Conservation (phyloP, 2,888 invertebrate genomes). For the Lithophane semibrunnea region DNA sequence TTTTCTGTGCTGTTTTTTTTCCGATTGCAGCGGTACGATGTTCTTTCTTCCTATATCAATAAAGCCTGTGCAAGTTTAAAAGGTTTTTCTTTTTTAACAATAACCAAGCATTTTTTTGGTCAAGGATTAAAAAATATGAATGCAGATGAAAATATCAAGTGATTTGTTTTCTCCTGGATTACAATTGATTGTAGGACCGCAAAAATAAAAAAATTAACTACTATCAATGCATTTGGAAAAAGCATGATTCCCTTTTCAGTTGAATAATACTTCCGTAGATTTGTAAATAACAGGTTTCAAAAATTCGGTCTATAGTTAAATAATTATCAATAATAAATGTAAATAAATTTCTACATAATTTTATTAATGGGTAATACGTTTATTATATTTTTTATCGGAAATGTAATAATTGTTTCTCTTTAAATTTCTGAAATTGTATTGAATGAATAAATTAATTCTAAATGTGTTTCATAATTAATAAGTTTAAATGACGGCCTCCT, state of each 20-base stretch:
- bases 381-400: constrained; percentile 15
- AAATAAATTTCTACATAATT: constrained; percentile 53
- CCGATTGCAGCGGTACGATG: constrained; percentile 15
- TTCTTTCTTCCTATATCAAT: neutral
- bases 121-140: neutral
- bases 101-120: neutral
- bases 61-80: neutral
- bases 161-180: neutral
- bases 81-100: too few species aligned
- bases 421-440: constrained; percentile 26
- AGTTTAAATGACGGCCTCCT: constrained; percentile 42
- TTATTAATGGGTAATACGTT: constrained; percentile 17
- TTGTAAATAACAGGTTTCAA: constrained; percentile 67
- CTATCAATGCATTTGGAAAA: constrained; percentile 49
- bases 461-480: constrained; percentile 37
- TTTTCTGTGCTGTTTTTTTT: constrained; percentile 38
- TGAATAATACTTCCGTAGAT: constrained; percentile 53
- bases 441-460: constrained; percentile 9
- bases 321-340: constrained; percentile 42
- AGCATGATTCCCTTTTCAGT: constrained; percentile 16
- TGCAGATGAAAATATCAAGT: neutral
- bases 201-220: neutral
- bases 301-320: constrained; percentile 27
- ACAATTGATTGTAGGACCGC: neutral
- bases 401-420: constrained; percentile 7